A percentile compares a stretch with the other conserved stretches of the same genome.
phyloP scores from a whole-genome alignment of 2,113 vertebrate genomes.

The Pituophis catenifer region DNA sequence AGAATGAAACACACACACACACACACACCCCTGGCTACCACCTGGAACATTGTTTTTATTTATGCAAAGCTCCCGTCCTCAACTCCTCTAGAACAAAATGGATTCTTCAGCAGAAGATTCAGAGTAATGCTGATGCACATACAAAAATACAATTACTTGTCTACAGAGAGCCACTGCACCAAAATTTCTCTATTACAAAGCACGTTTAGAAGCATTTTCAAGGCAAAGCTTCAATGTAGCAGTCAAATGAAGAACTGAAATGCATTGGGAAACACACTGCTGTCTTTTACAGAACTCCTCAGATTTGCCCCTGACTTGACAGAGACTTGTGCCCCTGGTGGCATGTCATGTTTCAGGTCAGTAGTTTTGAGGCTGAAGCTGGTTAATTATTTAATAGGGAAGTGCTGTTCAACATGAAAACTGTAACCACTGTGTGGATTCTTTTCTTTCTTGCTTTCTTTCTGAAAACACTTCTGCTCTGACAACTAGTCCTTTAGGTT shows the following conservation, averaged over 20 bases:
- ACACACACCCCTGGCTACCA: not conserved
- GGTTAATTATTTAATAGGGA: slow-evolving; percentile 30
- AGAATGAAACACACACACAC: not conserved
- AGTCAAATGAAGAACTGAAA: not conserved
- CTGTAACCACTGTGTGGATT: slow-evolving; percentile 11
- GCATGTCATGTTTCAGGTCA: slow-evolving; percentile 35
- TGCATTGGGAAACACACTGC: not conserved
- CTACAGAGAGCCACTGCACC: not conserved
- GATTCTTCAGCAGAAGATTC: not conserved
- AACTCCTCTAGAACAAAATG: not conserved
- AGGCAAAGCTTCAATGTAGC: not conserved
- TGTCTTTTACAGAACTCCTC: not conserved
- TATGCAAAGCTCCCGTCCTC: not conserved
- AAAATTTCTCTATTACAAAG: not conserved
- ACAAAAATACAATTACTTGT: not conserved
- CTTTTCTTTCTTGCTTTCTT: not conserved
- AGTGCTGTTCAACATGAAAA: slow-evolving; percentile 26
- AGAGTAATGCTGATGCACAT: not conserved
- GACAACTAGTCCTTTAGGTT: not conserved
- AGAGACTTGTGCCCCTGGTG: slow-evolving; percentile 26
- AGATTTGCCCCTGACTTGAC: slow-evolving; percentile 20
- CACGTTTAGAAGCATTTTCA: not conserved
- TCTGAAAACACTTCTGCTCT: not conserved
- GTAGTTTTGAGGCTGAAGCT: slow-evolving; percentile 7
- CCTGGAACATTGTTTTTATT: not conserved